phyloP scores from a whole-genome alignment of 2,113 vertebrate genomes.

The Oncorhynchus gorbuscha region DNA sequence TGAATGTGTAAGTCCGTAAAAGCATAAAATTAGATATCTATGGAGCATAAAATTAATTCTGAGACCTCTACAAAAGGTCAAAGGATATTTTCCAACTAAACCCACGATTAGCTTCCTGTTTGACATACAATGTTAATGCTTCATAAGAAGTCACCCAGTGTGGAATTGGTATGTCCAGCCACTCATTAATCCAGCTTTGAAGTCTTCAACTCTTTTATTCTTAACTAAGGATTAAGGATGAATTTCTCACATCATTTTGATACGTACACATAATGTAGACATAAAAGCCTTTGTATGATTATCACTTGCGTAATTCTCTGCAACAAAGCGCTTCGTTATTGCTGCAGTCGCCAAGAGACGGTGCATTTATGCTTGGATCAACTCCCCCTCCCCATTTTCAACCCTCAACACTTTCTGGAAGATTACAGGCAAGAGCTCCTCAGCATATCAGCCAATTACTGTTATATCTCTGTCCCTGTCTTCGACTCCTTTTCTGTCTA shows the following conservation, averaged over 20 bases:
- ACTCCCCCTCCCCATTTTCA: conserved; percentile 31
- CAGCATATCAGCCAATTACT: conserved; percentile 64
- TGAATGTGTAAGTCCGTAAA: conserved; percentile 65
- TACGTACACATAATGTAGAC: conserved; percentile 43
- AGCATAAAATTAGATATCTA: conserved; percentile 73
- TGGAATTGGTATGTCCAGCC: conserved; percentile 67
- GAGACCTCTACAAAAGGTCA: conserved; percentile 69
- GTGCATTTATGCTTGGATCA: neutral
- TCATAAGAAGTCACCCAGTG: conserved; percentile 63
- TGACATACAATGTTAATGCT: conserved; percentile 65
- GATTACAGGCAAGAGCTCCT: conserved; percentile 50
- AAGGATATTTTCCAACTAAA: conserved; percentile 71
- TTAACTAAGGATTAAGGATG: conserved; percentile 57
- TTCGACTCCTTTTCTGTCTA: conserved; percentile 51
- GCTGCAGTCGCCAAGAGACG: conserved; percentile 21
- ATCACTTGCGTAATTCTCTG: conserved; percentile 18
- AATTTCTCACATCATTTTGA: conserved; percentile 60
- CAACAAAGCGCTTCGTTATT: conserved; percentile 33
- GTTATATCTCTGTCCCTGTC: conserved; percentile 63
- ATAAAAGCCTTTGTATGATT: conserved; percentile 18
- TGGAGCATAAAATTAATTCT: conserved; percentile 72
- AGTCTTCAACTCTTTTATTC: conserved; percentile 62
- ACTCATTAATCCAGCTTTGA: conserved; percentile 69
- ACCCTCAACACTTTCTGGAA: conserved; percentile 39
- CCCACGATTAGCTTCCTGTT: conserved; percentile 67